A percentile compares a stretch with the other conserved stretches of the same genome.
phyloP scores from a whole-genome alignment of 2,888 invertebrate genomes.

The Drosophila birchii region DNA sequence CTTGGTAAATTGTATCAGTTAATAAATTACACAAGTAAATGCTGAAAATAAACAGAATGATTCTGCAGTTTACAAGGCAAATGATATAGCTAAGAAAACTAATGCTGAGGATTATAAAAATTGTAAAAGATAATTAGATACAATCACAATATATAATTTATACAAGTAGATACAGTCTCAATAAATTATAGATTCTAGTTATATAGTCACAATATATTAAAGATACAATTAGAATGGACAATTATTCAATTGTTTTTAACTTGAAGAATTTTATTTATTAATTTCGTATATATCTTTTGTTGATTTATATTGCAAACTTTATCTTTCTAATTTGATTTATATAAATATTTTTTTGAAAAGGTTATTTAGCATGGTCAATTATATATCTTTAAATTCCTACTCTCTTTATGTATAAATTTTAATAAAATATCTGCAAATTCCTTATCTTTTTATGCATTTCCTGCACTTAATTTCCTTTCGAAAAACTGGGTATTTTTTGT shows the following conservation, averaged over 20 bases:
- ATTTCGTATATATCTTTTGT: neutral
- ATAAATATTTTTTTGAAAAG: neutral
- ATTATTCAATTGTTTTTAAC: neutral
- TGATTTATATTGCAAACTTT: neutral
- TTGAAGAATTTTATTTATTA: neutral
- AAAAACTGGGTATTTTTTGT: neutral
- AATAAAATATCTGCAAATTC: too few relatives aligned
- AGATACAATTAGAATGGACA: neutral
- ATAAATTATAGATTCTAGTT: neutral
- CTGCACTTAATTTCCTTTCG: neutral
- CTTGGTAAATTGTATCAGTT: constrained; percentile 5
- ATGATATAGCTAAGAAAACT: neutral
- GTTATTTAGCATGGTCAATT: neutral
- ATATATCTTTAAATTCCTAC: neutral
- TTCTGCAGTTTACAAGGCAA: neutral
- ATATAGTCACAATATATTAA: neutral
- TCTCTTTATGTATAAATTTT: too few relatives aligned
- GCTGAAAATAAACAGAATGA: neutral
- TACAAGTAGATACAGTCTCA: neutral
- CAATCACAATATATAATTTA: neutral
- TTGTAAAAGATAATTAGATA: neutral
- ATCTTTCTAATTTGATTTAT: neutral
- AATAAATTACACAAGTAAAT: neutral
- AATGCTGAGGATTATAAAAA: too few relatives aligned
- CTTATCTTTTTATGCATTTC: neutral